Base-by-base conservation (phyloP, 1,140 invertebrate species). In the Rhynchophorus ferrugineus region DNA sequence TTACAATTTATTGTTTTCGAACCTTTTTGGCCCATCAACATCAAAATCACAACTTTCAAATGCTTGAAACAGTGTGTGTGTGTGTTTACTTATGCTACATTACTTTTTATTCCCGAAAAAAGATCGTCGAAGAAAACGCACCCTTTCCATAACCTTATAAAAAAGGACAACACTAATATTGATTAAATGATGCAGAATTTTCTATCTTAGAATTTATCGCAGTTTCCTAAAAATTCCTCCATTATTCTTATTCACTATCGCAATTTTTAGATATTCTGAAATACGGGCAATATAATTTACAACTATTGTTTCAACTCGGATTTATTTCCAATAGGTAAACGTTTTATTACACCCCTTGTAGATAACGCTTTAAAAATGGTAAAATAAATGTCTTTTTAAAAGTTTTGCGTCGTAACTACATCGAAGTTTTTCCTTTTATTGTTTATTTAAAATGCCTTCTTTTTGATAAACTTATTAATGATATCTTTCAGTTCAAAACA, bases 201-300 rank as follows among this genome's bases (percentile, higher is more conserved):
- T 44, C 43, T 44, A 29, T 44, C 43, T 20, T 16, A 1, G 16
- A 29, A 33, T 13, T 14, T 44, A 18, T 16, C 18, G 22, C 16
- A 44, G 22, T 17, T 20, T 34, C 21, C 43, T 44, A 44, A 44
- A 44, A 44, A 44, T 20, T 29, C 14, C n/a, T n/a, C 43, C 43
- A 44, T 44, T 44, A 44, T 44, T 44, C 43, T 44, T 44, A 44
- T 44, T 44, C 43, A 44, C 43, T 44, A 44, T 44, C 43, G 24
- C 9, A 44, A 44, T 44, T 44, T 17, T n/a, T 44, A 44, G 33
- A 44, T 20, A 24, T 11, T 44, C 33, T 44, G 5, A 20, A 44
- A n/a, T n/a, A n/a, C n/a, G n/a, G n/a, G 43, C 14, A 29, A 44
- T 44, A 44, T 44, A 44, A 44, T 21, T 44, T 44, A 44, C 33